Evolutionary conservation across 2,113 vertebrate species (phyloP).

Genomic region (Meriones unguiculatus): DNA sequence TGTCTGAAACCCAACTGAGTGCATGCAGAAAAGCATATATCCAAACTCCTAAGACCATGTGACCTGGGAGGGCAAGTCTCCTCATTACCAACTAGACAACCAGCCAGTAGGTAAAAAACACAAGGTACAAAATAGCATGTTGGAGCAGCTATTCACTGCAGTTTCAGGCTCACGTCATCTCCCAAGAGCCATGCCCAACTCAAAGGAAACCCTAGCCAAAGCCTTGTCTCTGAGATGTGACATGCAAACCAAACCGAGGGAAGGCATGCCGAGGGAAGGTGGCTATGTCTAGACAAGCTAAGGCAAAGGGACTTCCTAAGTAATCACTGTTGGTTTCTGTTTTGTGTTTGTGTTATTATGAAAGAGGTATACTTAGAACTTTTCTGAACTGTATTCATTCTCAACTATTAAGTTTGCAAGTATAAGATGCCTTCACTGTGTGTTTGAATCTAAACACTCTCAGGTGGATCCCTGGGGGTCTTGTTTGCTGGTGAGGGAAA

Average conservation of each 20-base stretch:
- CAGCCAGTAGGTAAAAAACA: constrained; percentile 38
- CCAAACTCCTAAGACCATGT: constrained; percentile 44
- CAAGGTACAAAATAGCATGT: background rate
- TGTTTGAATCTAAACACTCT: background rate
- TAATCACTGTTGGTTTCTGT: background rate
- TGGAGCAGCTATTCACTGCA: background rate
- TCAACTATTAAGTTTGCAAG: constrained; percentile 43
- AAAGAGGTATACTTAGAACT: background rate
- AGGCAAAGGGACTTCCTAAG: background rate
- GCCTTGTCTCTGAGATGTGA: background rate
- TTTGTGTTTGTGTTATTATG: background rate
- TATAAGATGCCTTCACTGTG: background rate
- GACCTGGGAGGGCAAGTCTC: constrained; percentile 2
- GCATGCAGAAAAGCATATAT: constrained; percentile 49
- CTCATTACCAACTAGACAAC: background rate
- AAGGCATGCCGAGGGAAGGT: background rate
- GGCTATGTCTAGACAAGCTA: background rate
- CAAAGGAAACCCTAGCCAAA: background rate
- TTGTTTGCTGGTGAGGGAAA: background rate
- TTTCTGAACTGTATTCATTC: background rate
- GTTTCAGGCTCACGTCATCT: background rate
- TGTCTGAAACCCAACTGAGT: constrained; percentile 47
- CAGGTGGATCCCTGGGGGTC: background rate
- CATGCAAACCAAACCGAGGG: background rate
- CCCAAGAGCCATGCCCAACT: background rate